A percentile compares a stretch with the other conserved stretches of the same genome.
phyloP scores from a whole-genome alignment of 2,797 vertebrate species.

The Gymnothorax javanicus region DNA sequence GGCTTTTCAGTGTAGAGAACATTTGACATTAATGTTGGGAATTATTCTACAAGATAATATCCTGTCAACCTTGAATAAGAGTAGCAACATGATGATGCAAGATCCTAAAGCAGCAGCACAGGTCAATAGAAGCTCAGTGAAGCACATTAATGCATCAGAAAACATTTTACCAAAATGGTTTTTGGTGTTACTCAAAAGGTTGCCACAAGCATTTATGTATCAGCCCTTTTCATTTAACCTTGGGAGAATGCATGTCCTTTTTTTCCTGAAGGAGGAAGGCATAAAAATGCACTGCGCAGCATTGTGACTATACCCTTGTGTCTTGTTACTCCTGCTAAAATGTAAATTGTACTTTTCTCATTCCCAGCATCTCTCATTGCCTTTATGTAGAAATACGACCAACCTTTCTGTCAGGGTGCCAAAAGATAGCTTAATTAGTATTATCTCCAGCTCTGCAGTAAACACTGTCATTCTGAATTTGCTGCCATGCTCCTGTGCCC shows the following conservation, averaged over 20 bases:
- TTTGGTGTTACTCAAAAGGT: no score
- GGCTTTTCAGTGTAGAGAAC: no score
- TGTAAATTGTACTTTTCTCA: conserved; percentile 62
- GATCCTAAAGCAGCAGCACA: no score
- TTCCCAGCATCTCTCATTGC: conserved; percentile 31
- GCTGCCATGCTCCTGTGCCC: conserved; percentile 18
- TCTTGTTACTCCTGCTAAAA: conserved; percentile 65
- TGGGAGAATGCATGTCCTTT: conserved; percentile 65
- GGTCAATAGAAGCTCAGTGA: no score
- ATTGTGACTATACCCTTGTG: conserved; percentile 51
- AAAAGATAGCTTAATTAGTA: conserved; percentile 42
- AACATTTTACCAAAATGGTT: no score
- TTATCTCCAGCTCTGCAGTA: conserved; percentile 30
- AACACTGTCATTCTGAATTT: conserved; percentile 32
- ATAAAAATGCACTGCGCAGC: conserved; percentile 62
- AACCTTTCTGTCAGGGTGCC: conserved; percentile 43
- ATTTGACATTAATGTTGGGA: no score
- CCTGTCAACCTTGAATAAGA: no score
- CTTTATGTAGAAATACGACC: conserved; percentile 34
- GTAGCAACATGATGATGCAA: no score
- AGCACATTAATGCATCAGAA: no score
- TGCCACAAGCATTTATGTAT: no score
- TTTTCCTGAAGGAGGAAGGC: conserved; percentile 63
- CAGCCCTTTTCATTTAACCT: conserved; percentile 38
- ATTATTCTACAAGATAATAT: no score